phyloP scores from a whole-genome alignment of 2,888 invertebrate species.

The Tanypteryx hageni region DNA sequence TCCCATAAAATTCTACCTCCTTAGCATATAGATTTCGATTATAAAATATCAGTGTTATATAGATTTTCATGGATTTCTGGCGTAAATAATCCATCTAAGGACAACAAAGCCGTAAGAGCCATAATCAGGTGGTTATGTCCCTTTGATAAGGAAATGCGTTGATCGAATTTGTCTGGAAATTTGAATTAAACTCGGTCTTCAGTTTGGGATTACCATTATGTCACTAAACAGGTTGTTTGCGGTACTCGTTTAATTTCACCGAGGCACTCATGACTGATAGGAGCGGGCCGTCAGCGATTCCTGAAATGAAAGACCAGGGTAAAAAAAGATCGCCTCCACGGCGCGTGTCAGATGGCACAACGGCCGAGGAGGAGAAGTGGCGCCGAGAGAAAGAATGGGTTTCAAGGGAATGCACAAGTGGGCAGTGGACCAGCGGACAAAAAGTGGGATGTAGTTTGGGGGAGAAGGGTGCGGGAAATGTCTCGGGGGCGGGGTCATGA shows the following conservation, averaged over 20 bases:
- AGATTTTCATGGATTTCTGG: no score
- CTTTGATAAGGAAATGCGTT: no score
- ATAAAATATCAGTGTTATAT: no score
- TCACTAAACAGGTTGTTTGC: not conserved
- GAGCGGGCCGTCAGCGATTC: not conserved
- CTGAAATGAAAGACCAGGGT: not conserved
- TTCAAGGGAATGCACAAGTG: not conserved
- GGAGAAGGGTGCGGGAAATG: not conserved
- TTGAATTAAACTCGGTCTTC: no score
- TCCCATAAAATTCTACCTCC: no score
- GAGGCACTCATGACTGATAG: not conserved
- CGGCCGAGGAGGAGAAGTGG: not conserved
- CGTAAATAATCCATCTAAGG: no score
- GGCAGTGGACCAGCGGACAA: not conserved
- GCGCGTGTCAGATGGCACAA: not conserved
- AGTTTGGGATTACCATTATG: not conserved
- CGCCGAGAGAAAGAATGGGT: not conserved
- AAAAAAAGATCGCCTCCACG: not conserved
- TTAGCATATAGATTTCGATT: no score
- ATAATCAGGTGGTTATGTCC: no score
- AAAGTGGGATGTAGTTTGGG: not conserved
- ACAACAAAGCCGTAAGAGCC: no score
- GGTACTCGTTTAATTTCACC: not conserved
- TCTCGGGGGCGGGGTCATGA: not conserved
- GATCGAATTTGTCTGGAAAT: no score